Conservation (phyloP, 2,113 vertebrate genomes). For the Oenanthe melanoleuca region DNA sequence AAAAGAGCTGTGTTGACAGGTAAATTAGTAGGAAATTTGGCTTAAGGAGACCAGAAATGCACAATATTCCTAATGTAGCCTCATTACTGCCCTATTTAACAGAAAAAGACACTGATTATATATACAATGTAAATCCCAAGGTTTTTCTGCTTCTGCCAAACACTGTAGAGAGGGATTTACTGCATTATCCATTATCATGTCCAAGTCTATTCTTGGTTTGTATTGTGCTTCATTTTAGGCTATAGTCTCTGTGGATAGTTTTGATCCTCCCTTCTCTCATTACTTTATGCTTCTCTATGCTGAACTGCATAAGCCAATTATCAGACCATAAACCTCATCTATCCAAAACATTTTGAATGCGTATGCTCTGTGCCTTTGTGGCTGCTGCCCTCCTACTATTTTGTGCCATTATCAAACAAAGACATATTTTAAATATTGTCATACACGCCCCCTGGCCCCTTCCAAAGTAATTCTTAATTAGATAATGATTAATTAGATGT, state of each 20-base stretch:
- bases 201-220: conserved; percentile 74
- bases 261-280: conserved; percentile 65
- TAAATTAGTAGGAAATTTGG: conserved; percentile 25
- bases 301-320: conserved; percentile 66
- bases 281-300: conserved; percentile 51
- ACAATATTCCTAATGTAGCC: conserved; percentile 7
- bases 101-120: conserved; percentile 57
- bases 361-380: conserved; percentile 61
- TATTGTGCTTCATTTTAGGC: conserved; percentile 62
- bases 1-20: background rate
- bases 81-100: conserved; percentile 60
- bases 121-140: conserved; percentile 61
- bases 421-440: conserved; percentile 56
- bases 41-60: conserved; percentile 7
- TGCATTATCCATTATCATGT: conserved; percentile 63
- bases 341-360: conserved; percentile 54
- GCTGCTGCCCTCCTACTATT: conserved; percentile 53
- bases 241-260: conserved; percentile 66
- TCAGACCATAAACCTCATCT: conserved; percentile 69
- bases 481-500: conserved; percentile 69
- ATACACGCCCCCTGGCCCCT: conserved; percentile 2
- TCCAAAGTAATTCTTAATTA: conserved; percentile 66
- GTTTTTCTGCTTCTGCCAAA: conserved; percentile 63
- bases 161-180: conserved; percentile 57
- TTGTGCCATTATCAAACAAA: conserved; percentile 63